Conservation (phyloP, 2,113 vertebrate genomes). For the Vicugna pacos region DNA sequence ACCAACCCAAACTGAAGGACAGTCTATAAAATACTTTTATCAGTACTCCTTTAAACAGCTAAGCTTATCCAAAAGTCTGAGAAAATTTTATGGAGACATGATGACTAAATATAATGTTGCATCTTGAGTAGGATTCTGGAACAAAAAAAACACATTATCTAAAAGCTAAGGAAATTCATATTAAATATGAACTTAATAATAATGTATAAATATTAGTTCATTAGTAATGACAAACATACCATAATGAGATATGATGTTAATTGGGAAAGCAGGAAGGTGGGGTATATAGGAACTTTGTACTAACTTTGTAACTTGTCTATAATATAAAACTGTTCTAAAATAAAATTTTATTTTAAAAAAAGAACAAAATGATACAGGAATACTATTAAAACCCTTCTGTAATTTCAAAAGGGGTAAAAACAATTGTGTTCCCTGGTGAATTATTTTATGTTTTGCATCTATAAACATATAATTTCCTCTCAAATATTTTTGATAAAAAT, state of each 20-base stretch:
- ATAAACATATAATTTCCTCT: not conserved
- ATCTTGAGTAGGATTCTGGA: not conserved
- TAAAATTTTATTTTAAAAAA: not conserved
- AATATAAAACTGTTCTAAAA: not conserved
- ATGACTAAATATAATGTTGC: not conserved
- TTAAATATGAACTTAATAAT: not conserved
- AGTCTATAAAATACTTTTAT: not conserved
- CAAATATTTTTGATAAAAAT: slow-evolving; percentile 4
- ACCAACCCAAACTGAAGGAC: not conserved
- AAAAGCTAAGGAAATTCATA: not conserved
- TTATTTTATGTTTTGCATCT: not conserved
- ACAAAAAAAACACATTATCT: not conserved
- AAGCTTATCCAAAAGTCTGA: not conserved
- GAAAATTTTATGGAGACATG: not conserved
- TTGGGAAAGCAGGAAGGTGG: not conserved
- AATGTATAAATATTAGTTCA: not conserved
- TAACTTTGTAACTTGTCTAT: not conserved
- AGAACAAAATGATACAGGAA: not conserved
- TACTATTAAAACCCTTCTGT: not conserved
- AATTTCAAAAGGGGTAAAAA: not conserved
- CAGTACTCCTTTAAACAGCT: not conserved
- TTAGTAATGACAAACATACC: not conserved
- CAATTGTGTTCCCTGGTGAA: not conserved
- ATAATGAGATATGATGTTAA: not conserved
- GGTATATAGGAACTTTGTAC: not conserved